Evolutionary conservation across 1,140 invertebrate genomes (phyloP), one percentile per base, ranked within the genome.

Genomic region (Bombus terrestris): DNA sequence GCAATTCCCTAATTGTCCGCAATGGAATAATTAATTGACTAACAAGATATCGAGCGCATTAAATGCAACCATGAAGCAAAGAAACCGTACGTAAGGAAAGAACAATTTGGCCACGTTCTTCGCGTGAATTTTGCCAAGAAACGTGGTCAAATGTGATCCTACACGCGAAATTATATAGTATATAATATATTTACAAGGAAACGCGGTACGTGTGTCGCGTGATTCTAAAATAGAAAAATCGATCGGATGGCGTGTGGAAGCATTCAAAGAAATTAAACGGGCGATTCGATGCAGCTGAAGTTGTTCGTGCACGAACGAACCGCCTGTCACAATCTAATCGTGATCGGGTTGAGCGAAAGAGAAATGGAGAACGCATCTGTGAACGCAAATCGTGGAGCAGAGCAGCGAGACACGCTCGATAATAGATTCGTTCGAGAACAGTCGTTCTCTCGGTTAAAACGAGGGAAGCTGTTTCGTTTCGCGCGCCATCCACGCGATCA

Each of bases 351-450:
- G n/a, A 53, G 25, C 35, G 39, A 41, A 41, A 69, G 39, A 78
- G 64, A 62, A 85, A 72, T 2, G 18, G 6, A 47, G 68, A 72
- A 62, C 15, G 68, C 68, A 43, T 80, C 53, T 83, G 73, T 1
- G 37, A 77, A 12, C 22, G n/a, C 71, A 22, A 37, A 18, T 85
- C 77, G 77, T 80, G 68, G 53, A 53, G 68, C 69, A 71, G 76
- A 39, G 28, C 39, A 15, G 32, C 53, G 68, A n/a, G 81, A 84
- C 53, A 4, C 6, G 77, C 47, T 53, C 62, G 76, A 85, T 85
- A 85, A 85, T 85, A 37, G 83, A 72, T 41, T 75, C 74, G 32
- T 68, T 73, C 83, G 32, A 71, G 75, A 59, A 78, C 53, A 57
- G 39, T 73, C 68, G 83, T 62, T 80, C 68, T 18, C 41, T 80